Conservation (phyloP, 2,888 invertebrate genomes). For the Therioaphis trifolii region DNA sequence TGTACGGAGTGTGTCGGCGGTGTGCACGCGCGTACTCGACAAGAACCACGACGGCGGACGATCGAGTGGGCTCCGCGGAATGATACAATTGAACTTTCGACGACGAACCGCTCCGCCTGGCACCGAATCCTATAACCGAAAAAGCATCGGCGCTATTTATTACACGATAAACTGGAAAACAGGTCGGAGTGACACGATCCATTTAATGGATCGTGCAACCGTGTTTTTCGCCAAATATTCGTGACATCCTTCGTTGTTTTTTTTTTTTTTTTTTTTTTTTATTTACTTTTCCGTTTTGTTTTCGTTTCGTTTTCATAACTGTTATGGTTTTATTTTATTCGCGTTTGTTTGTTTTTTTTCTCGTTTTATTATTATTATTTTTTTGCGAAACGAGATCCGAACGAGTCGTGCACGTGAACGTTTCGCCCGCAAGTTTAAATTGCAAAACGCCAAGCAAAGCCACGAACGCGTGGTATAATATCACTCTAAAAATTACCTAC, state of each 20-base stretch:
- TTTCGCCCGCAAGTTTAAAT: constrained; percentile 9
- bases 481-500: no score
- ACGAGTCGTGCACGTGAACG: constrained; percentile 14
- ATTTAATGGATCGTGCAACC: background rate
- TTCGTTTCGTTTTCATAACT: background rate
- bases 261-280: constrained; percentile 7
- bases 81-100: constrained; percentile 48
- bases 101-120: constrained; percentile 54
- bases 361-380: background rate
- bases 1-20: background rate
- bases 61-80: constrained; percentile 41
- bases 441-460: background rate
- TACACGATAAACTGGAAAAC: constrained; percentile 14
- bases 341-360: background rate
- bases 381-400: constrained; percentile 1
- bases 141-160: constrained; percentile 19
- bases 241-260: constrained; percentile 27
- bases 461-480: no score
- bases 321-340: no score
- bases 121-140: constrained; percentile 54
- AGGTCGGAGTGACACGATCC: constrained; percentile 46
- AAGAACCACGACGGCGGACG: constrained; percentile 23
- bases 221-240: constrained; percentile 18
- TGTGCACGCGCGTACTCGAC: background rate
- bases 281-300: background rate